Evolutionary conservation across 2,113 vertebrate species (phyloP), one percentile per base, ranked within the genome.

Genomic region (Eulacestoma nigropectus): DNA sequence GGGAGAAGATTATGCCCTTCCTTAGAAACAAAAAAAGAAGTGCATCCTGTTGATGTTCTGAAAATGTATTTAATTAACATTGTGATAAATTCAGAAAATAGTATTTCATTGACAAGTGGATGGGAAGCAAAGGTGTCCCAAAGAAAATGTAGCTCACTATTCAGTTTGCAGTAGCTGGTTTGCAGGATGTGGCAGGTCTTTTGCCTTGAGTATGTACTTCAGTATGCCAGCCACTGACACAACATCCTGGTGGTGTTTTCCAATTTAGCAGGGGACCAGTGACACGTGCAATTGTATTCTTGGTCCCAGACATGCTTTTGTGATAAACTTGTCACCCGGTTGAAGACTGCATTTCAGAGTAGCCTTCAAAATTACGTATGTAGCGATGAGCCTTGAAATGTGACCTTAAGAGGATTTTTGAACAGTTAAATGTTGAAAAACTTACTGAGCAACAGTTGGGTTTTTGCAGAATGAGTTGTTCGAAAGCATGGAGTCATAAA

Each of bases 391-490:
- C 42, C 16, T 87, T 74, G 37, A 33, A n/a, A 33, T 77, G 21
- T 50, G 25, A 8, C 46, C 20, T 13, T 63, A 30, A 47, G 37
- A 57, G 26, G 55, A 47, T 47, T 84, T 79, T 84, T 53, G 16
- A 49, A 10, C 10, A 64, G 44, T 41, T 69, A 33, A 29, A 16
- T 47, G 29, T 47, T 76, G 57, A 53, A 73, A 72, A 53, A 9
- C 25, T 68, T 57, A 19, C 4, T 63, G 67, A 89, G 12, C 6
- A 21, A 2, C 35, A 30, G 0, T 1, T 30, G 29, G 6, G 4
- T 47, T 83, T 91, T 72, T 70, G 72, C 35, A 46, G 52, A 50
- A 70, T 32, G 21, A 75, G 8, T 46, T 76, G 32, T 50, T 72
- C 57, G 29, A 35, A 81, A 73, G 22, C 35, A 39, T 13, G 11